Evolutionary conservation across 2,113 vertebrate species (phyloP).

Genomic region (Hippocampus comes): DNA sequence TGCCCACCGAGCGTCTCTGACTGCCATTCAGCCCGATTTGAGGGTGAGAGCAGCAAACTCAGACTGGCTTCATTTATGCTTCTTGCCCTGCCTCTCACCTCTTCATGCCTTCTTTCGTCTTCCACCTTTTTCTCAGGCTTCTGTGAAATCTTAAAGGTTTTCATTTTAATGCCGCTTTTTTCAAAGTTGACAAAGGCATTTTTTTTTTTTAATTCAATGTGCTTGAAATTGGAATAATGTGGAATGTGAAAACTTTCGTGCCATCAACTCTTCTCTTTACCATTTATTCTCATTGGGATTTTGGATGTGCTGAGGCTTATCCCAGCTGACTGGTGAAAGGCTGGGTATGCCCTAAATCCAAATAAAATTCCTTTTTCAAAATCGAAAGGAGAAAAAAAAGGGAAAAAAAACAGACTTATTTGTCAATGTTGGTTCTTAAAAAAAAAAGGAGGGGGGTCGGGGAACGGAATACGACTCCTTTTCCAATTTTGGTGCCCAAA

Average conservation of each 20-base stretch:
- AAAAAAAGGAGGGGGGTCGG: too few relatives aligned
- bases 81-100: not conserved
- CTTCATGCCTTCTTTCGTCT: not conserved
- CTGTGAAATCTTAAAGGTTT: not conserved
- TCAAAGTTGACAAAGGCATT: not conserved
- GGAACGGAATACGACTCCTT: too few relatives aligned
- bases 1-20: slow-evolving; percentile 4
- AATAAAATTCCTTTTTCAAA: too few relatives aligned
- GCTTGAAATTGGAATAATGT: not conserved
- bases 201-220: not conserved
- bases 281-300: not conserved
- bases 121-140: slow-evolving; percentile 1
- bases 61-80: slow-evolving; percentile 7
- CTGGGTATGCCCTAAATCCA: not conserved
- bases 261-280: not conserved
- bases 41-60: slow-evolving; percentile 62
- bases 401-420: too few relatives aligned
- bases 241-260: not conserved
- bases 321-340: not conserved
- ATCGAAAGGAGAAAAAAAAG: too few relatives aligned
- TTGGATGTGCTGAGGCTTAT: too few relatives aligned
- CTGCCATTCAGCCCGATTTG: slow-evolving; percentile 2
- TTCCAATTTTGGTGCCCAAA: too few relatives aligned
- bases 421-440: too few relatives aligned
- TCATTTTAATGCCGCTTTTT: not conserved